These are phyloP conservation scores for Proisotoma minuta DNA, from an alignment of 2,888 invertebrate genomes.

Conservation along the genomic window DNA sequence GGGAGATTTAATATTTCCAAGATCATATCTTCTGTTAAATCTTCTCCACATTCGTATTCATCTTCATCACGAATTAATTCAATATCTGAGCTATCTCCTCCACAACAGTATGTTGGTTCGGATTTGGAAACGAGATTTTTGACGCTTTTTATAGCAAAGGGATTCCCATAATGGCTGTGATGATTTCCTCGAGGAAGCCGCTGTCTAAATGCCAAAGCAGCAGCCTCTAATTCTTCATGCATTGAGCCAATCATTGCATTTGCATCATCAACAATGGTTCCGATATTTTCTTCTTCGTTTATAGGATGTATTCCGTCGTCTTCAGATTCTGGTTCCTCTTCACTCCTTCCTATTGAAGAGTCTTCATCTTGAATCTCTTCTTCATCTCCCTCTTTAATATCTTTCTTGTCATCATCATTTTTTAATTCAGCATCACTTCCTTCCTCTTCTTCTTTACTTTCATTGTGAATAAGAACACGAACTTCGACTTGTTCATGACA, in stretches of 20 bases:
- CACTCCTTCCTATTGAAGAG: not conserved
- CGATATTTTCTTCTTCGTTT: constrained; percentile 27
- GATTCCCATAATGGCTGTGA: not conserved
- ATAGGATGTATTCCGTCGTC: not conserved
- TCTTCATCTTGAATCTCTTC: constrained; percentile 7
- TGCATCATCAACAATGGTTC: constrained; percentile 31
- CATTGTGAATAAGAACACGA: constrained; percentile 17
- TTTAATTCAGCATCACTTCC: constrained; percentile 6
- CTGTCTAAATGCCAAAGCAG: constrained; percentile 14
- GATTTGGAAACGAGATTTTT: not conserved
- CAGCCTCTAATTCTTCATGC: constrained; percentile 38
- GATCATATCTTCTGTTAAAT: constrained; percentile 30
- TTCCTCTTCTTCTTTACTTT: constrained; percentile 12
- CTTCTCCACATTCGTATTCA: constrained; percentile 23
- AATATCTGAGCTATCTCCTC: constrained; percentile 21
- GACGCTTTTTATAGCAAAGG: not conserved
- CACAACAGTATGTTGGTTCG: constrained; percentile 6
- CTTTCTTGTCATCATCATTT: not conserved
- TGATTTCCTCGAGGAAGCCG: not conserved
- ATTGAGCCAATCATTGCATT: constrained; percentile 42
- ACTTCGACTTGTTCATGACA: constrained; percentile 20
- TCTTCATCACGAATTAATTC: constrained; percentile 28
- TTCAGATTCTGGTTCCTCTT: not conserved
- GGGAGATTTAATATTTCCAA: constrained; percentile 40
- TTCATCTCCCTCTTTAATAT: not conserved